Percentiles rank a stretch among this genome's conserved stretches.
phyloP scores from a whole-genome alignment of 2,888 invertebrate species.

The Brenthis hecate region DNA sequence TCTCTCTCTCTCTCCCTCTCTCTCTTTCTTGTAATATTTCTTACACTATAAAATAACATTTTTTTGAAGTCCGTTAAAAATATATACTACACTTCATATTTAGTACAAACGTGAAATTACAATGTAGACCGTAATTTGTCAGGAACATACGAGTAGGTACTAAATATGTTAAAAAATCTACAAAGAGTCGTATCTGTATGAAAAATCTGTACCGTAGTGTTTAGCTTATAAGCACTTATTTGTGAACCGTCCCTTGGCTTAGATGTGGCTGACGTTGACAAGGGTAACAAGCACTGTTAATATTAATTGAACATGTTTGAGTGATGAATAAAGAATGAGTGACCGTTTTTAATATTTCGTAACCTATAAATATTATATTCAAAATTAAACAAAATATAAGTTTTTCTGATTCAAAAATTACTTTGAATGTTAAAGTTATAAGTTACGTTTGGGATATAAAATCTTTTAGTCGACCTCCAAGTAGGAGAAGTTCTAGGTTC shows the following conservation, averaged over 20 bases:
- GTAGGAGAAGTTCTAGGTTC: too few relatives aligned
- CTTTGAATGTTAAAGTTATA: too few relatives aligned
- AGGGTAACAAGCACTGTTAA: constrained; percentile 43
- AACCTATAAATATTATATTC: constrained; percentile 17
- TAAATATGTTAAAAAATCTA: not conserved
- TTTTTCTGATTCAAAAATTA: too few relatives aligned
- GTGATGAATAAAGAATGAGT: constrained; percentile 38
- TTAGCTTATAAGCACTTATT: constrained; percentile 22
- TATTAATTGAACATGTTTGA: constrained; percentile 43
- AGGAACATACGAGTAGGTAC: not conserved
- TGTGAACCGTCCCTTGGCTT: constrained; percentile 31
- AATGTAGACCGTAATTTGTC: not conserved
- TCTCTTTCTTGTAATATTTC: too few relatives aligned
- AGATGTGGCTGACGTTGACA: constrained; percentile 43
- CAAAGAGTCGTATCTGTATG: not conserved
- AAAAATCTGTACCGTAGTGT: constrained; percentile 16
- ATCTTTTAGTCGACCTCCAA: too few relatives aligned
- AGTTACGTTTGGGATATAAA: too few relatives aligned
- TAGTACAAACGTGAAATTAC: not conserved
- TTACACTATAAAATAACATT: too few relatives aligned
- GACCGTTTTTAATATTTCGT: constrained; percentile 29
- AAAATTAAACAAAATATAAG: not conserved
- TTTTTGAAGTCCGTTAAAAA: too few relatives aligned
- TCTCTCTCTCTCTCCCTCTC: too few relatives aligned
- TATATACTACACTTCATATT: not conserved